A percentile compares a stretch with the other conserved stretches of the same genome.
These are phyloP conservation scores for Troilus luridus DNA, from an alignment of 2,888 invertebrate species.

Conservation along the genomic window DNA sequence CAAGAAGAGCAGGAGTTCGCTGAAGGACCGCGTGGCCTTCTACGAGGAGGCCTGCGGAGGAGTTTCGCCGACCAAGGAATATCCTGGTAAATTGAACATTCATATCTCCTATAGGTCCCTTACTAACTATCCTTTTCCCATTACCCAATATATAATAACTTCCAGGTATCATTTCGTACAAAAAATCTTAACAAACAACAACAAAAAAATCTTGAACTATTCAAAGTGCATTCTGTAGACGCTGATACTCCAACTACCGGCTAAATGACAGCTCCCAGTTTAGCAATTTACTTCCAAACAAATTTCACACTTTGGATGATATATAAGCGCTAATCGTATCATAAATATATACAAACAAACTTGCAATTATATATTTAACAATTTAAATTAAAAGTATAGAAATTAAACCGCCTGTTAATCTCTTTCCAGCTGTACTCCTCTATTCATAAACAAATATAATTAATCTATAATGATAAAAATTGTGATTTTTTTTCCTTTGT, in stretches of 20 bases:
- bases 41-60: conserved; percentile 60
- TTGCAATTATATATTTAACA: background rate
- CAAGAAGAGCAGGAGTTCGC: conserved; percentile 57
- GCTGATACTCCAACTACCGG: background rate
- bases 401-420: background rate
- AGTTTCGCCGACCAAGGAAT: conserved; percentile 31
- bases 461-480: background rate
- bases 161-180: background rate
- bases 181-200: background rate
- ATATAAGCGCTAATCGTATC: background rate
- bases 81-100: conserved; percentile 34
- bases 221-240: background rate
- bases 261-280: background rate
- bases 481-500: too few relatives aligned
- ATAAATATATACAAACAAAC: background rate
- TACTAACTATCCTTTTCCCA: background rate
- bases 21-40: conserved; percentile 60
- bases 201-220: background rate
- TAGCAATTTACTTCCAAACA: background rate
- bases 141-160: background rate
- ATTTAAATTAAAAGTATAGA: background rate
- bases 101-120: background rate
- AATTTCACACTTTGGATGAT: background rate
- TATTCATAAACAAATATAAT: background rate
- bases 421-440: background rate